Conservation (phyloP, 2,113 vertebrate species). For the Aythya baeri region DNA sequence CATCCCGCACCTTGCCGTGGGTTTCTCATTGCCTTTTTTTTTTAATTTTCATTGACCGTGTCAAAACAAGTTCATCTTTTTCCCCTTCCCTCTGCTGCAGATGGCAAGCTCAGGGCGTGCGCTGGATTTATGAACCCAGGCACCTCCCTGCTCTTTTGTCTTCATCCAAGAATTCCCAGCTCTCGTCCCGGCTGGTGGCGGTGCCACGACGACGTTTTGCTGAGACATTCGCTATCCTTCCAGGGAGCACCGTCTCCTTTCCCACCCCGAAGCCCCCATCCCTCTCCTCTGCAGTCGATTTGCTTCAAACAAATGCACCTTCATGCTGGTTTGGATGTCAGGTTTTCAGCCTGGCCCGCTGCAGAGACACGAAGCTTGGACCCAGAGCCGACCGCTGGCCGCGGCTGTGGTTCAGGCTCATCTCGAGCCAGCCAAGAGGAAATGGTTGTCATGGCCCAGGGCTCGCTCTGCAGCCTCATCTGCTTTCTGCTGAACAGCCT, state of each 20-base stretch:
- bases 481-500: not conserved
- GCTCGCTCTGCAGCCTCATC: constrained; percentile 51
- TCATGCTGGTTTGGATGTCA: accelerated
- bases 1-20: not conserved
- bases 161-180: not conserved
- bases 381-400: not conserved
- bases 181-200: not conserved
- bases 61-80: not conserved
- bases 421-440: constrained; percentile 55
- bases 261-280: not conserved
- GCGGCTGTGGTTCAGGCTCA: not conserved
- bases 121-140: not conserved
- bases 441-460: constrained; percentile 61
- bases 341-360: not conserved
- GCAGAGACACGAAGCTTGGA: not conserved
- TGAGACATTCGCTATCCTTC: accelerated
- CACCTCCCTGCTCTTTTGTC: constrained; percentile 8
- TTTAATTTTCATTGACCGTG: not conserved
- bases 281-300: not conserved
- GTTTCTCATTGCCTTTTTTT: not conserved
- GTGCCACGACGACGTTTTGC: not conserved
- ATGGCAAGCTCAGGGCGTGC: not conserved
- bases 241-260: not conserved
- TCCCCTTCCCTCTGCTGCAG: not conserved
- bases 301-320: not conserved